Evolutionary conservation across 2,113 vertebrate species (phyloP), one percentile per base, ranked within the genome.

Genomic region (Amphilophus citrinellus): DNA sequence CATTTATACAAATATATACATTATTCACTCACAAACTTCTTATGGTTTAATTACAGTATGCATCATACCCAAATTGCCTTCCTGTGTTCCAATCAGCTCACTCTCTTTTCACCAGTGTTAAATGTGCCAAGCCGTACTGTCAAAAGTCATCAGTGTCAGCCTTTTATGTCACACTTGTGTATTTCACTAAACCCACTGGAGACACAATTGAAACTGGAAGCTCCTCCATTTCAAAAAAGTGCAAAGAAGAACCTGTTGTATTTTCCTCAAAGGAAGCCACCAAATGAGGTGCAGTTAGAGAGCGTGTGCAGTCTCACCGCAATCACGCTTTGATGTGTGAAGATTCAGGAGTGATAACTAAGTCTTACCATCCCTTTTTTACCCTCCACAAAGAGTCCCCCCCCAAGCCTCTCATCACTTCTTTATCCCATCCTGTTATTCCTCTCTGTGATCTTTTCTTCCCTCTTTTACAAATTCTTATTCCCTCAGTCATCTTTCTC

Each of bases 331-430:
- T 94, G 90, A 94, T 91, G 84, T 89, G 86, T 59, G 75, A 80
- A 86, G 87, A 82, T 87, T 80, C 82, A 66, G 83, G 76, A 84
- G 82, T 88, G 85, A 90, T 91, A 89, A 94, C 88, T 84, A 88
- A 80, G 77, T 83, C 81, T 84, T 85, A 77, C 61, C 63, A 83
- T 86, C 85, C 82, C 91, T 92, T 91, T 92, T 86, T 88, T 80
- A 79, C 66, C 20, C 77, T 84, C 24, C 68, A 85, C 63, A 80
- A 89, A 86, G 83, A 84, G 37, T 71, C 71, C 57, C 75, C 42
- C 27, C 68, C 32, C 78, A 24, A 85, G 75, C 61, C 37, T 86
- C 66, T 89, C 76, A 66, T 80, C 84, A 76, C 77, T 87, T 83
- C 73, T 76, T 77, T 32, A 60, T 78, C 18, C 66, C 61, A 63